Percentiles rank a stretch among this genome's conserved stretches.
phyloP scores from a whole-genome alignment of 1,140 invertebrate species.

The Araneus ventricosus region DNA sequence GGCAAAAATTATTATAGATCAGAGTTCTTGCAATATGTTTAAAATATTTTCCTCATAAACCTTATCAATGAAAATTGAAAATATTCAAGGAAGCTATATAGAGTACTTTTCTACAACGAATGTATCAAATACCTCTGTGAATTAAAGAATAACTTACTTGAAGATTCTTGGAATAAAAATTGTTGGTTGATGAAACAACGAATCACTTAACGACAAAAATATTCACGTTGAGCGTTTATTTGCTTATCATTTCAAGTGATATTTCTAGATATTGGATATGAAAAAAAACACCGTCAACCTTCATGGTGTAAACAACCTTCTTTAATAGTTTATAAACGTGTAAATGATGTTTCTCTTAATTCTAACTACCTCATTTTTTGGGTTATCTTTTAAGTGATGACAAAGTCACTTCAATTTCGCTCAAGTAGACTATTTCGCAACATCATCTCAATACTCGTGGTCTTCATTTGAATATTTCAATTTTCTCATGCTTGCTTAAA shows the following conservation, averaged over 20 bases:
- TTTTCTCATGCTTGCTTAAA: no score
- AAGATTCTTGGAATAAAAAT: neutral
- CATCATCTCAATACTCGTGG: neutral
- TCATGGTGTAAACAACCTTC: neutral
- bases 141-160: neutral
- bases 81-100: no score
- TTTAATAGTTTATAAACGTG: slow-evolving; percentile 11
- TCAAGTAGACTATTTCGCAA: neutral
- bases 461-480: neutral
- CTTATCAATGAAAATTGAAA: no score
- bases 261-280: neutral
- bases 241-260: slow-evolving; percentile 17
- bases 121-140: no score
- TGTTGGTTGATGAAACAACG: neutral
- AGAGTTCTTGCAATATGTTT: no score
- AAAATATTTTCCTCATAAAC: no score
- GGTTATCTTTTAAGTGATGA: neutral
- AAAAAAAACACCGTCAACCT: neutral
- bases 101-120: no score
- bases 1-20: no score
- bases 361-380: neutral
- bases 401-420: neutral
- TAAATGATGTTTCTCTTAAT: neutral
- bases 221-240: neutral
- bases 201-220: neutral